Evolutionary conservation across 2,113 vertebrate species (phyloP).

Genomic region (Barnardius zonarius): DNA sequence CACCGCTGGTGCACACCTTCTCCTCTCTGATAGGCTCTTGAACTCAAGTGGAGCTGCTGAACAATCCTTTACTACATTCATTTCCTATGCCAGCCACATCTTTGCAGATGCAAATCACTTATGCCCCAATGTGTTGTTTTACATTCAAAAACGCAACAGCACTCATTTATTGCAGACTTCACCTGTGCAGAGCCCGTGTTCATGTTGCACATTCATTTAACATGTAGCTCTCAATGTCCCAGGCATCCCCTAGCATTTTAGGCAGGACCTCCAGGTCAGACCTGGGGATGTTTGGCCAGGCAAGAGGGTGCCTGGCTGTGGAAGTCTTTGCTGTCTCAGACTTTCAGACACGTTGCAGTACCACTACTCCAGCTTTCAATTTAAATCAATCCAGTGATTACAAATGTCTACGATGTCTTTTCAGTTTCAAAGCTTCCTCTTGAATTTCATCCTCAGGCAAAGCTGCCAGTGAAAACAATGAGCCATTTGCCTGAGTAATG

Average conservation of each 20-base stretch:
- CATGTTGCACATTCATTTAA: not conserved
- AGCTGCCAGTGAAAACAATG: slow-evolving; percentile 46
- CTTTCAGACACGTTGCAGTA: not conserved
- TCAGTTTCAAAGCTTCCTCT: slow-evolving; percentile 5
- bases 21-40: not conserved
- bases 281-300: not conserved
- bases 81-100: slow-evolving; percentile 20
- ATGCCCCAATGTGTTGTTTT: slow-evolving; percentile 15
- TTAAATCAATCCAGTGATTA: not conserved
- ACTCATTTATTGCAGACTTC: slow-evolving; percentile 1
- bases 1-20: not conserved
- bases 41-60: not conserved
- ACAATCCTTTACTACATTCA: not conserved
- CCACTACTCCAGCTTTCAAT: not conserved
- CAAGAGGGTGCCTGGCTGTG: not conserved
- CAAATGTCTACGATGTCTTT: not conserved
- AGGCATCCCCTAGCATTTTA: not conserved
- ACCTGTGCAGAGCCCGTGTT: not conserved
- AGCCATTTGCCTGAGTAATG: slow-evolving; percentile 18
- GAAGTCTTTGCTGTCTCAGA: not conserved
- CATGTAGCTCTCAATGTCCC: not conserved
- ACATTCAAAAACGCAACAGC: not conserved
- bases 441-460: not conserved
- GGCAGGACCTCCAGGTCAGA: not conserved
- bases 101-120: slow-evolving; percentile 18